Base-by-base conservation (phyloP, 2,113 vertebrate species). In the Coptodon bakossiorum region DNA sequence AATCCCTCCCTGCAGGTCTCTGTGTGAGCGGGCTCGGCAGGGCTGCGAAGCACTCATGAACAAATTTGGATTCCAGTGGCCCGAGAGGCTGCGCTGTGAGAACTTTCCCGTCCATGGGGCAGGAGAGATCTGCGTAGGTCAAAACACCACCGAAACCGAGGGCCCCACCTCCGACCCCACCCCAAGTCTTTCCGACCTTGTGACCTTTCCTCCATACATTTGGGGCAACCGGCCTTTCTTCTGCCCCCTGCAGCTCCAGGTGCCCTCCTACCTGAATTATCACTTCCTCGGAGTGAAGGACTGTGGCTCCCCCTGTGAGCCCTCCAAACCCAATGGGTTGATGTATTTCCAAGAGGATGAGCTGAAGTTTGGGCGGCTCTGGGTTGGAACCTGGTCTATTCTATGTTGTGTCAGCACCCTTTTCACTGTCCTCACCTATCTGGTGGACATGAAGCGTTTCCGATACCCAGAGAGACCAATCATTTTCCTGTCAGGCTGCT, bases 291-390 rank as follows among this genome's bases (percentile, higher is more conserved):
- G 98, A 1, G 97, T 97, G 71, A 95, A 97, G 78, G 97, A 99
- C 96, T 99, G 98, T 1, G 98, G 98, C 0, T 98, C 98, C 13
- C 98, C 98, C 6, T 99, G 98, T 1, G 98, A 99, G 90, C 95
- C 96, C 1, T 88, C 95, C 40, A 95, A 96, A 19, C 97, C 97
- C 45, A 95, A 97, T 0, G 98, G 98, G 17, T 95, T 99, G 27
- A 98, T 99, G 98, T 98, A 97, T 87, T 99, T 99, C 61, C 96
- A 96, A 36, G 98, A 97, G 89, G 97, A 97, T 1, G 98, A 99
- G 95, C 89, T 98, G 14, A 96, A 96, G 82, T 98, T 98, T 6
- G 97, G 97, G 29, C 97, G 97, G 9, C 96, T 98, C 3, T 98
- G 98, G 98, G 98, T 99, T 11, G 98, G 98, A 0, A 95, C 97